phyloP scores from a whole-genome alignment of 1,140 invertebrate genomes.

The Tachypleus tridentatus region DNA sequence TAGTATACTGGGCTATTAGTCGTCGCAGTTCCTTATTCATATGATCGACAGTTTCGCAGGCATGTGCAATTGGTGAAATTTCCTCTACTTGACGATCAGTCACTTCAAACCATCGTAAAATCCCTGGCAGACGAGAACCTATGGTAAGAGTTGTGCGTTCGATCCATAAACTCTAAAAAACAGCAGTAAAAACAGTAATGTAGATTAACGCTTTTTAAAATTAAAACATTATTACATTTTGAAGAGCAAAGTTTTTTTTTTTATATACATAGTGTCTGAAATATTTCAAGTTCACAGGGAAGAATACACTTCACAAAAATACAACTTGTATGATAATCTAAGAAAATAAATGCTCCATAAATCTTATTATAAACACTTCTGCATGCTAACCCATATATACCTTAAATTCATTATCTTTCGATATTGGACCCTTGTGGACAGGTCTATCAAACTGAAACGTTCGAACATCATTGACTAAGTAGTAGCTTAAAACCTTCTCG shows the following conservation, averaged over 20 bases:
- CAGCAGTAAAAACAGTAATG: too few species aligned
- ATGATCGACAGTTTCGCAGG: conserved; percentile 83
- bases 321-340: background rate
- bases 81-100: conserved; percentile 61
- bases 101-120: conserved; percentile 89
- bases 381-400: conserved; percentile 29
- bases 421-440: conserved; percentile 68
- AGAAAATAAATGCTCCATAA: background rate
- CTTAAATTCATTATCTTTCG: conserved; percentile 91
- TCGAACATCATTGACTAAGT: conserved; percentile 79
- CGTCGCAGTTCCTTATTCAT: conserved; percentile 70
- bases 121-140: conserved; percentile 72
- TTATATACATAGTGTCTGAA: background rate
- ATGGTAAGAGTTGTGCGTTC: conserved; percentile 80
- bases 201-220: too few species aligned
- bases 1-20: conserved; percentile 60
- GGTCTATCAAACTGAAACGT: conserved; percentile 83
- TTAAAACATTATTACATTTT: background rate
- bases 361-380: too few species aligned
- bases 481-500: conserved; percentile 76
- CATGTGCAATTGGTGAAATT: conserved; percentile 79
- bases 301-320: background rate
- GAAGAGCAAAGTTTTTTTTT: background rate
- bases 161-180: conserved; percentile 71
- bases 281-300: background rate